Percentiles rank a stretch among this genome's conserved stretches.
phyloP scores from a whole-genome alignment of 2,888 invertebrate species.

The Tromatobia lineatoria region DNA sequence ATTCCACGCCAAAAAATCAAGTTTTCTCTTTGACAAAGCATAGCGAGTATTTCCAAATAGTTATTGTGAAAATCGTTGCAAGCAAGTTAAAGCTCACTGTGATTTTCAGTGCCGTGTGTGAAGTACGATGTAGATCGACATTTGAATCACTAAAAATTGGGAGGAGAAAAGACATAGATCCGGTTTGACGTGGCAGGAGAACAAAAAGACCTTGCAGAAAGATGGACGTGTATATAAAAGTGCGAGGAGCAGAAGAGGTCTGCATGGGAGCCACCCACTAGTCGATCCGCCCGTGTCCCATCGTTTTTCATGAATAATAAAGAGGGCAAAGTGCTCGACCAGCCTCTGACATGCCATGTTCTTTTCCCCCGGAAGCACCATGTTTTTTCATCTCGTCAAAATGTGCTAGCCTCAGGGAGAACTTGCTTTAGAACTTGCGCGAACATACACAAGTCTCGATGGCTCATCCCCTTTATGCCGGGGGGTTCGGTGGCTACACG shows the following conservation, averaged over 20 bases:
- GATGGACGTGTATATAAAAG: background rate
- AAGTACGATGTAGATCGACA: constrained; percentile 34
- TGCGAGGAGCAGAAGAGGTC: constrained; percentile 14
- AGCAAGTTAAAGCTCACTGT: no score
- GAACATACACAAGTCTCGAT: constrained; percentile 68
- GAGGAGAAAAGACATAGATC: constrained; percentile 3
- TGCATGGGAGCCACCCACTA: constrained; percentile 39
- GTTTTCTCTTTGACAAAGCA: no score
- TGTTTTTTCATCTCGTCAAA: constrained; percentile 83
- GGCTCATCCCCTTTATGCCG: constrained; percentile 63
- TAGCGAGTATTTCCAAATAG: background rate
- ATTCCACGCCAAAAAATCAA: no score
- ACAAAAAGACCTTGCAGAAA: constrained; percentile 60
- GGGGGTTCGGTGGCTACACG: constrained; percentile 12
- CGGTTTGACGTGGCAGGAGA: constrained; percentile 32
- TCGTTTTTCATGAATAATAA: constrained; percentile 84
- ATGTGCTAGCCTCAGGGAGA: constrained; percentile 79
- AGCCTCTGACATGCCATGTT: constrained; percentile 72
- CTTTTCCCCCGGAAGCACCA: constrained; percentile 78
- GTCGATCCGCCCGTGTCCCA: constrained; percentile 25
- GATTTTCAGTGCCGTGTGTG: background rate
- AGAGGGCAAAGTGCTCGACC: constrained; percentile 80
- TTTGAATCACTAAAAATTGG: constrained; percentile 41
- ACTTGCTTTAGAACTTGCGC: constrained; percentile 46
- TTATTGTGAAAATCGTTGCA: background rate